Percentiles rank a stretch among this genome's conserved stretches.
These are phyloP conservation scores for Actenoides lindsayi DNA, from an alignment of 2,113 vertebrate genomes.

Conservation along the genomic window DNA sequence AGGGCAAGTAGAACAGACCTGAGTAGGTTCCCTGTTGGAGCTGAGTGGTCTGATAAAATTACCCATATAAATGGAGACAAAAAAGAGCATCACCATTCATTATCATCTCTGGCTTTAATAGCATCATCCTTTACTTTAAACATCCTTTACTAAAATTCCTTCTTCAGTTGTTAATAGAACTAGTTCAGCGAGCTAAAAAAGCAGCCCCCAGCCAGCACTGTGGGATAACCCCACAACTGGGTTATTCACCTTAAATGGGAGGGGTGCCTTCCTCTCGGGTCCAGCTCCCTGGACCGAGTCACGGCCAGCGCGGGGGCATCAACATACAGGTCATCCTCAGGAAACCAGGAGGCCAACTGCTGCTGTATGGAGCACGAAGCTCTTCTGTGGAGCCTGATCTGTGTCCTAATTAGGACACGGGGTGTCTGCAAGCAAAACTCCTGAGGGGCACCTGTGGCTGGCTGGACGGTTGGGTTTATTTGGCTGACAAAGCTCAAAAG, in stretches of 20 bases:
- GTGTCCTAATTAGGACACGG: neutral
- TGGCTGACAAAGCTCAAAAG: neutral
- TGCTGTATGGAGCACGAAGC: neutral
- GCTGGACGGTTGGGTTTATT: neutral
- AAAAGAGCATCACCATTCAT: neutral
- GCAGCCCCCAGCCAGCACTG: neutral
- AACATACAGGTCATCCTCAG: fast-evolving
- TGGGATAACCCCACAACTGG: neutral
- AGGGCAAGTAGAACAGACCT: neutral
- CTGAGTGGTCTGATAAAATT: neutral
- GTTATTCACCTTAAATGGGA: neutral
- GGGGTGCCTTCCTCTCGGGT: neutral
- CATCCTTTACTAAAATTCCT: neutral
- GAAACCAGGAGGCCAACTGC: neutral
- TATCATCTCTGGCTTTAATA: neutral
- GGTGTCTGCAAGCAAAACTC: neutral
- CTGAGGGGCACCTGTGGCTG: neutral
- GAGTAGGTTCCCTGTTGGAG: neutral
- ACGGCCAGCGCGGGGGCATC: fast-evolving
- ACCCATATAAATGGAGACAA: neutral
- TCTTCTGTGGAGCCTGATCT: neutral
- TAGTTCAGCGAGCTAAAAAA: neutral
- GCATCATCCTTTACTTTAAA: neutral
- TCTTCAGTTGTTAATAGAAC: neutral
- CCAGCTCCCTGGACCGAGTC: neutral